Percentiles rank a stretch among this genome's conserved stretches.
phyloP scores from a whole-genome alignment of 64 coral and sea anemone genomes.

The Actinia tenebrosa region DNA sequence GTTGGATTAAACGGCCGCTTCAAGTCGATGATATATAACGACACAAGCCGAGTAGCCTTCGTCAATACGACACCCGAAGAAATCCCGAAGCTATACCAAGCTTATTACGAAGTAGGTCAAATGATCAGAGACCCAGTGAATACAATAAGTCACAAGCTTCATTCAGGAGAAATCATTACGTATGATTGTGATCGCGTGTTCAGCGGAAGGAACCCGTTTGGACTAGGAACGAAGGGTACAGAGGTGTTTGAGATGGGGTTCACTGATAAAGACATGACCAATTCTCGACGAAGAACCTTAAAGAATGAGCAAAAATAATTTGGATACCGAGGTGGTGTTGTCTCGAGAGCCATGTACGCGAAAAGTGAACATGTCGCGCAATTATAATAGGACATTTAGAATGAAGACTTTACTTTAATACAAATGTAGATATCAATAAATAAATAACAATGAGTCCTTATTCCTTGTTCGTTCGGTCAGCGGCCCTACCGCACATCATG shows the following conservation, averaged over 20 bases:
- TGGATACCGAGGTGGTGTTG: not conserved
- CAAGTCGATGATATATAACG: not conserved
- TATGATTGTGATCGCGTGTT: conserved; percentile 67
- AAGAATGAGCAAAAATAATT: not conserved
- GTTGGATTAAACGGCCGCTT: not conserved
- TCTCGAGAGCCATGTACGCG: not conserved
- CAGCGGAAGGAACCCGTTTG: conserved; percentile 47
- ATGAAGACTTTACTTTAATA: too few species aligned
- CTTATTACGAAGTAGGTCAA: conserved; percentile 37
- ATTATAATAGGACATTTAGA: too few species aligned
- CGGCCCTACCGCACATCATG: too few species aligned
- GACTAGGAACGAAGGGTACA: conserved; percentile 2
- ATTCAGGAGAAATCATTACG: conserved; percentile 54
- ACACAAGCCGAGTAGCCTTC: conserved; percentile 14
- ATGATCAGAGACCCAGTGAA: conserved; percentile 48
- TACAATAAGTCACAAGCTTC: conserved; percentile 63
- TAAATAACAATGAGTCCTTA: too few species aligned
- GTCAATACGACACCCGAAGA: conserved; percentile 48
- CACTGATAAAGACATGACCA: conserved; percentile 62
- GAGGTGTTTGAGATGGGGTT: conserved; percentile 32
- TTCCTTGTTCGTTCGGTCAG: too few species aligned
- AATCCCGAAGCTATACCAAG: conserved; percentile 54
- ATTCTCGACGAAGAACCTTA: conserved; percentile 52
- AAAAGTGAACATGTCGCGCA: too few species aligned
- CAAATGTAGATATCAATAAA: too few species aligned